Conservation (phyloP, 1,140 invertebrate genomes). For the Camponotus pennsylvanicus region DNA sequence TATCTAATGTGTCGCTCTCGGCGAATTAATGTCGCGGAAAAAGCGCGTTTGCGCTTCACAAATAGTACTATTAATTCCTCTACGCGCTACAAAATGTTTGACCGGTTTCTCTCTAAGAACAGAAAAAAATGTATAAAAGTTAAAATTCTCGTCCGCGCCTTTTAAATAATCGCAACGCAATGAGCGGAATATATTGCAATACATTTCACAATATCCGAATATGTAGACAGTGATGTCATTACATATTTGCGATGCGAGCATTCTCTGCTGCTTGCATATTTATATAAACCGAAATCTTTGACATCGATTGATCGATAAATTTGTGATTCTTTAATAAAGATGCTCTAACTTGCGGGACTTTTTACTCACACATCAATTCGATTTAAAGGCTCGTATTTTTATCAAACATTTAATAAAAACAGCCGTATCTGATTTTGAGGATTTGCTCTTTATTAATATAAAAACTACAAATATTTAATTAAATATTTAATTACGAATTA, state of each 20-base stretch:
- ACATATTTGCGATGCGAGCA: constrained; percentile 40
- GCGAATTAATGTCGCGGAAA: constrained; percentile 25
- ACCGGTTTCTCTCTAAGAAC: not conserved
- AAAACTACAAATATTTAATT: not conserved
- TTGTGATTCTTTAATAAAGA: constrained; percentile 42
- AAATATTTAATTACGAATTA: not conserved
- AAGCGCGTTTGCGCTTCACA: constrained; percentile 1
- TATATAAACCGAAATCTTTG: constrained; percentile 23
- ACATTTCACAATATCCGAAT: constrained; percentile 36
- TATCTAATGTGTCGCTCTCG: constrained; percentile 6
- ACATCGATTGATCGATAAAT: constrained; percentile 37
- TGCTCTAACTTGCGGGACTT: not conserved
- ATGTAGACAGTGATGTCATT: constrained; percentile 46
- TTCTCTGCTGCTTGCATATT: constrained; percentile 40
- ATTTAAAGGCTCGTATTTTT: not conserved
- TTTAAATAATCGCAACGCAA: constrained; percentile 6
- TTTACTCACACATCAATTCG: not conserved
- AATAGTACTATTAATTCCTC: constrained; percentile 17
- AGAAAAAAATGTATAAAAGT: not conserved
- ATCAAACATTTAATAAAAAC: not conserved
- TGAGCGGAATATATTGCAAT: constrained; percentile 21
- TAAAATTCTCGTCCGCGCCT: not conserved
- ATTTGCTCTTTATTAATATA: not conserved
- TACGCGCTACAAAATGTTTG: constrained; percentile 4
- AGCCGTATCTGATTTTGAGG: not conserved